Conservation (phyloP, 2,888 invertebrate genomes). For the Xanthia icteritia region DNA sequence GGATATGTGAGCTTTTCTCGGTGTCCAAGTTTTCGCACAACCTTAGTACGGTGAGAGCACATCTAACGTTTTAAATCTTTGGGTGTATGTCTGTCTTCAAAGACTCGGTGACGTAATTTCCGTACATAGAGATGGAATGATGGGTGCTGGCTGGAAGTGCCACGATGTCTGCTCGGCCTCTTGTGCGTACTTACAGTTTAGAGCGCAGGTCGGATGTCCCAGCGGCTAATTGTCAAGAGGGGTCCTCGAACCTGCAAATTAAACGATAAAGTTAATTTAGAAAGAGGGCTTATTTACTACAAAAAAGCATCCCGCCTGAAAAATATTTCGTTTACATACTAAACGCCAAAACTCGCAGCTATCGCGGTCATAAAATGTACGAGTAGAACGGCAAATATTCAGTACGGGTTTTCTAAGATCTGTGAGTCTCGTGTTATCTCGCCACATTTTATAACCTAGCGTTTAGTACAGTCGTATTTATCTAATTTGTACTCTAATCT, state of each 20-base stretch:
- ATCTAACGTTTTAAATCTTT: constrained; percentile 2
- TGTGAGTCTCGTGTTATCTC: not conserved
- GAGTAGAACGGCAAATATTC: not conserved
- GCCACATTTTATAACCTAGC: not conserved
- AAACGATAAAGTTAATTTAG: not conserved
- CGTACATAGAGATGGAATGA: constrained; percentile 26
- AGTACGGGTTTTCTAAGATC: not conserved
- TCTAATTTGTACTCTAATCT: constrained; percentile 24
- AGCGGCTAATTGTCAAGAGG: constrained; percentile 95
- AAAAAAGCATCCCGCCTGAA: not conserved
- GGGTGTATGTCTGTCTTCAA: not conserved
- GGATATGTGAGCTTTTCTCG: not conserved
- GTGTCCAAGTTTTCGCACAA: not conserved
- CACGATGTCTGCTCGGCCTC: constrained; percentile 81
- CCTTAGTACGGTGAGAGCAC: not conserved
- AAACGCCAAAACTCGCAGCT: not conserved
- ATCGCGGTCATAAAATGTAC: too few relatives aligned
- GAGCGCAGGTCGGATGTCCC: constrained; percentile 92
- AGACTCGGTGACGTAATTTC: constrained; percentile 27
- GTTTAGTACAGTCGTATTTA: not conserved
- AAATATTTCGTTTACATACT: not conserved
- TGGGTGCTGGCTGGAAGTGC: constrained; percentile 64
- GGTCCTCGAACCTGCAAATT: constrained; percentile 87
- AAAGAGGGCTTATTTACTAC: not conserved
- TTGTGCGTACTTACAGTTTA: constrained; percentile 91